phyloP scores from a whole-genome alignment of 1,140 invertebrate genomes.

The Drosophila athabasca region DNA sequence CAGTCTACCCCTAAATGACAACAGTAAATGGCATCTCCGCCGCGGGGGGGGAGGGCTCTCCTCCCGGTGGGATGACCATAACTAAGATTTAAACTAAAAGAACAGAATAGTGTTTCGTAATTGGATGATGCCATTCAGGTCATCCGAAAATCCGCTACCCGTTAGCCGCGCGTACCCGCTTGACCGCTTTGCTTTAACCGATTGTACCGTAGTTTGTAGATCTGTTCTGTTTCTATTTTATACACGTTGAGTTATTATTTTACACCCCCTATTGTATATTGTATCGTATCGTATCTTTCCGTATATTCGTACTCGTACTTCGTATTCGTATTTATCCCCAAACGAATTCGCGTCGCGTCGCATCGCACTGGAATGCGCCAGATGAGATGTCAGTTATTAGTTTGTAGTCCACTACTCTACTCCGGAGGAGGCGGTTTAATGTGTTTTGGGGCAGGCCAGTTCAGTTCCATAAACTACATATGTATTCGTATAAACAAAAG shows the following conservation, averaged over 20 bases:
- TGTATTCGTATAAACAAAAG: no score
- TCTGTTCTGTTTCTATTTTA: conserved; percentile 28
- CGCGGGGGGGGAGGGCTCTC: no score
- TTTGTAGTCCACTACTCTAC: no score
- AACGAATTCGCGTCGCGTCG: conserved; percentile 7
- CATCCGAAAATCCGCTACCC: conserved; percentile 9
- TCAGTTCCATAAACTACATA: no score
- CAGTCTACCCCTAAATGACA: not conserved
- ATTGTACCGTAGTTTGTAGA: conserved; percentile 9
- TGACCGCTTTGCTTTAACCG: conserved; percentile 10
- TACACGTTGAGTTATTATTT: conserved; percentile 50
- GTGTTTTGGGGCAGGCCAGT: no score
- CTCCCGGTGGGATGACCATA: no score
- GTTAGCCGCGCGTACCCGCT: conserved; percentile 12
- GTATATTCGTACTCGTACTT: conserved; percentile 10
- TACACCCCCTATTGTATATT: conserved; percentile 9
- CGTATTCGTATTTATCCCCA: conserved; percentile 34
- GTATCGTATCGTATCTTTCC: conserved; percentile 12
- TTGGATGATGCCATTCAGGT: no score
- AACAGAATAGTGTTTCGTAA: no score
- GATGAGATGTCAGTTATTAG: no score
- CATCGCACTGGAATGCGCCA: conserved; percentile 8
- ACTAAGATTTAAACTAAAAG: no score
- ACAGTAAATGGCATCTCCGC: not conserved
- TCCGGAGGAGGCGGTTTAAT: no score